A percentile compares a stretch with the other conserved stretches of the same genome.
These are phyloP conservation scores for Drosophila burlai DNA, from an alignment of 1,140 invertebrate genomes.

Conservation along the genomic window DNA sequence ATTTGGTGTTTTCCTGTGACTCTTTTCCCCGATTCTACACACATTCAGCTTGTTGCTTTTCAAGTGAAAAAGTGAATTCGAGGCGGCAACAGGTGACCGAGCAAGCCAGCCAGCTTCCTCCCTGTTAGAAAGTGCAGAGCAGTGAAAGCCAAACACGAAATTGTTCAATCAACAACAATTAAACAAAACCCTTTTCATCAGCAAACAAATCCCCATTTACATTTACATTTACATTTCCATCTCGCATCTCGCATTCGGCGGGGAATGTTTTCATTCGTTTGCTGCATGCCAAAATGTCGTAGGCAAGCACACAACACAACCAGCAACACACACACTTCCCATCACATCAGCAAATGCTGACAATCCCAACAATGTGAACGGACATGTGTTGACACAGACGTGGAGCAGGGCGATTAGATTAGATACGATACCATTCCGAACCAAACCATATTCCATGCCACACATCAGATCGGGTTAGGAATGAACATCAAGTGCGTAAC, in stretches of 20 bases:
- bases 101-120: constrained; percentile 1
- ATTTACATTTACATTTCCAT: constrained; percentile 44
- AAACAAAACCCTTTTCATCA: constrained; percentile 75
- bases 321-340: not conserved
- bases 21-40: no score
- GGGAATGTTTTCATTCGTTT: constrained; percentile 40
- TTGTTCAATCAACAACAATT: constrained; percentile 72
- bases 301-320: constrained; percentile 1
- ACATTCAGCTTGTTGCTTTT: not conserved
- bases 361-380: constrained; percentile 51
- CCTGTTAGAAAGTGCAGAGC: constrained; percentile 77
- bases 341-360: constrained; percentile 21
- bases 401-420: constrained; percentile 45
- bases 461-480: constrained; percentile 23
- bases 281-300: constrained; percentile 38
- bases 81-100: constrained; percentile 56
- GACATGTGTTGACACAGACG: constrained; percentile 49
- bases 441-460: not conserved
- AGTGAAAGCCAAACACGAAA: constrained; percentile 70
- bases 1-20: no score
- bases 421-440: constrained; percentile 27
- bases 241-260: constrained; percentile 24
- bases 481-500: not conserved
- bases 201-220: constrained; percentile 33
- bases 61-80: constrained; percentile 3